Percentiles rank a stretch among this genome's conserved stretches.
Evolutionary conservation across 2,113 vertebrate species (phyloP).

Genomic region (Brevimyrus niger): DNA sequence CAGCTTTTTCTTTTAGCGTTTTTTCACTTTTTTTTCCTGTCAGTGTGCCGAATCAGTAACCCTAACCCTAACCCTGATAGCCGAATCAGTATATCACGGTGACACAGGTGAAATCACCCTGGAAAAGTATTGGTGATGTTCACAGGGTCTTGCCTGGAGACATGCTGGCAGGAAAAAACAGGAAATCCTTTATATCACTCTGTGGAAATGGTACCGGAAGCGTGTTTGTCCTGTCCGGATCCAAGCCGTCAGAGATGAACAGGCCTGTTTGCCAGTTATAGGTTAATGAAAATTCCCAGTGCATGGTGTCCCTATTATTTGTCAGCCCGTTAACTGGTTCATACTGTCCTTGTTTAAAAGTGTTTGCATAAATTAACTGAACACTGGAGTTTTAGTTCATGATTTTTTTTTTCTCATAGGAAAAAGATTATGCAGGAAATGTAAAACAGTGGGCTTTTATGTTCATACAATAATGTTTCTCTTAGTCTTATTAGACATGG

Average conservation of each 20-base stretch:
- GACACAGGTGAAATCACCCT: not conserved
- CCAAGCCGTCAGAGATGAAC: not conserved
- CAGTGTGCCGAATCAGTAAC: not conserved
- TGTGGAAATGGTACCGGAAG: constrained; percentile 18
- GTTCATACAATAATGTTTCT: not conserved
- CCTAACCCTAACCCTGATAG: too few relatives aligned
- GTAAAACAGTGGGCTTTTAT: not conserved
- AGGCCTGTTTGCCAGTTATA: not conserved
- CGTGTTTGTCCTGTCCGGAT: not conserved
- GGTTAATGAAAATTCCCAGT: constrained; percentile 5
- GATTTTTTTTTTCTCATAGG: not conserved
- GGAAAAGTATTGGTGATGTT: not conserved
- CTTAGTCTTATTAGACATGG: not conserved
- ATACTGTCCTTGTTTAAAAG: not conserved
- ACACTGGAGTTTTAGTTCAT: not conserved
- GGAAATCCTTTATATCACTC: constrained; percentile 22
- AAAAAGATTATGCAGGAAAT: not conserved
- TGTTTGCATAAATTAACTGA: not conserved
- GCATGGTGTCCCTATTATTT: not conserved
- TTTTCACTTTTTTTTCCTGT: not conserved
- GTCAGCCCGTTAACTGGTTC: not conserved
- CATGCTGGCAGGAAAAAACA: not conserved
- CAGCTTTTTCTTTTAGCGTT: not conserved
- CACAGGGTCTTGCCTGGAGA: too few relatives aligned
- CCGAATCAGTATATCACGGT: not conserved